Percentiles rank a stretch among this genome's conserved stretches.
Evolutionary conservation across 2,888 invertebrate species (phyloP).

Genomic region (Theodoxus fluviatilis): DNA sequence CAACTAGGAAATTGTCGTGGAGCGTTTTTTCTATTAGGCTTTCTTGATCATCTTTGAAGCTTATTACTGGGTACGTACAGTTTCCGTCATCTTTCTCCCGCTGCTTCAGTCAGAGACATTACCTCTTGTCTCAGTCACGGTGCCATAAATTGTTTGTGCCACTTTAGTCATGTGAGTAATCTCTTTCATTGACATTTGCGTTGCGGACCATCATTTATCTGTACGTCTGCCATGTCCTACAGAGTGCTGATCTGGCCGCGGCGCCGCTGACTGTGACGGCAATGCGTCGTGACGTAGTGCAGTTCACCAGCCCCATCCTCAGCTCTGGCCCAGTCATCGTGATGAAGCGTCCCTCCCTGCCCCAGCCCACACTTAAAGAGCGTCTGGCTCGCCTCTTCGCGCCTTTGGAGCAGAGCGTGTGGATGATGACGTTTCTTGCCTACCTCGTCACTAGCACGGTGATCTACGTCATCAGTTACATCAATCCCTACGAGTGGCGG

Average conservation of each 20-base stretch:
- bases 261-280: constrained; percentile 46
- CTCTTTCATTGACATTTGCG: no score
- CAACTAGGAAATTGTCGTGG: no score
- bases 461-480: constrained; percentile 49
- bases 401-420: constrained; percentile 48
- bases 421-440: constrained; percentile 47
- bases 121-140: no score
- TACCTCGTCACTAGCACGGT: constrained; percentile 47
- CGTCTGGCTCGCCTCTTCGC: constrained; percentile 40
- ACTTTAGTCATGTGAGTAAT: no score
- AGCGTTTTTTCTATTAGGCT: no score
- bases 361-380: constrained; percentile 37
- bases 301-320: constrained; percentile 49
- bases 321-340: constrained; percentile 44
- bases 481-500: constrained; percentile 56
- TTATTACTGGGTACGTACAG: no score
- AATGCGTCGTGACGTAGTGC: constrained; percentile 34
- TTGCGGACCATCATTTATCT: no score
- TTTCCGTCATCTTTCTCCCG: no score
- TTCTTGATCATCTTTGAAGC: no score
- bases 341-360: constrained; percentile 37
- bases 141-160: no score
- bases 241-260: constrained; percentile 47
- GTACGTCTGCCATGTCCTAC: no score
- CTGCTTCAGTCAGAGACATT: no score